phyloP scores from a whole-genome alignment of 2,797 vertebrate genomes.

The Pyrocephalus nanus region DNA sequence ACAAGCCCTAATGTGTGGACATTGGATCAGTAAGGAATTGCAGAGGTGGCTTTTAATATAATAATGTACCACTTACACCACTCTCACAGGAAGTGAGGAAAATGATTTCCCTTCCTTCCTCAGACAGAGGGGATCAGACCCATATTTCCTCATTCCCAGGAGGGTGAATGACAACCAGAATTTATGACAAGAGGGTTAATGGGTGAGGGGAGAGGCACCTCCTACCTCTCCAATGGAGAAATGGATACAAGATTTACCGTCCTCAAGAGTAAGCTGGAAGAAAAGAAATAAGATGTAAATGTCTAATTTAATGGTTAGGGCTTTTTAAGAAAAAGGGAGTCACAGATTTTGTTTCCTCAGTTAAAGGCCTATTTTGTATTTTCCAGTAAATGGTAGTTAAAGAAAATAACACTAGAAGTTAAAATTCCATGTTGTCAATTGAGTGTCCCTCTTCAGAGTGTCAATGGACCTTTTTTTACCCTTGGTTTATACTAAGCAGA shows the following conservation, averaged over 20 bases:
- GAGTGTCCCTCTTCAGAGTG: neutral
- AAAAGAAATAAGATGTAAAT: neutral
- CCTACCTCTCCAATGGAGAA: neutral
- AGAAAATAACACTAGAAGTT: neutral
- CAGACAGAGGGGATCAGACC: neutral
- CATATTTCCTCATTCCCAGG: neutral
- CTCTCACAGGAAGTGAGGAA: neutral
- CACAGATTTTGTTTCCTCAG: neutral
- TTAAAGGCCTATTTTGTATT: neutral
- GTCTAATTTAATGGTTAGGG: neutral
- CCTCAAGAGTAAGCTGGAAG: neutral
- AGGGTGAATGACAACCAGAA: neutral
- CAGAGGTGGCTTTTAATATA: slow-evolving; percentile 5
- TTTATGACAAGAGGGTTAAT: slow-evolving; percentile 16
- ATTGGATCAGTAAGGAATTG: neutral
- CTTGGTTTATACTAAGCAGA: neutral
- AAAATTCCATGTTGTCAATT: neutral
- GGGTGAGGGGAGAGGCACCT: neutral
- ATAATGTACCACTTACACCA: slow-evolving; percentile 27
- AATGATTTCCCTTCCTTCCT: neutral
- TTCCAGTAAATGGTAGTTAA: neutral
- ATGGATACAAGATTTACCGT: neutral
- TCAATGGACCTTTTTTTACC: fast-evolving
- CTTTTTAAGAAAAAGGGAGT: neutral
- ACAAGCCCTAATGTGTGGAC: neutral